These are phyloP conservation scores for Eleginops maclovinus DNA, from an alignment of 2,113 vertebrate species.

Conservation along the genomic window DNA sequence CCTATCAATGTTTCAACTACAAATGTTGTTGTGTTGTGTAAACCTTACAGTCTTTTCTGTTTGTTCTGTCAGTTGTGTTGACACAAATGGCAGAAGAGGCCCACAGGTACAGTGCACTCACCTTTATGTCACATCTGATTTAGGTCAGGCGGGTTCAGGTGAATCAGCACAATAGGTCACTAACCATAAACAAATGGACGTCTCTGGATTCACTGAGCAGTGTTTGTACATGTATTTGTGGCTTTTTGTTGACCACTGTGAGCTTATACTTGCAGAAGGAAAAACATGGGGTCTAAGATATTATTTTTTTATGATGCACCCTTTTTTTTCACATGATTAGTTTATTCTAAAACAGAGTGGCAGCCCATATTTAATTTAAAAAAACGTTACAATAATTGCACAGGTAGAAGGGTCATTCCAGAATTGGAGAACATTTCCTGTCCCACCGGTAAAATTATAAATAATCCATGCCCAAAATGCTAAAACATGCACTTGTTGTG, in stretches of 20 bases:
- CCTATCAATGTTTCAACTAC: neutral
- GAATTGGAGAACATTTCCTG: no score
- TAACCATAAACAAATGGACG: constrained; percentile 47
- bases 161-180: constrained; percentile 54
- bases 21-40: constrained; percentile 4
- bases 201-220: constrained; percentile 23
- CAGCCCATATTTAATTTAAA: no score
- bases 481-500: no score
- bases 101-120: constrained; percentile 69
- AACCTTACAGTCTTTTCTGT: constrained; percentile 29
- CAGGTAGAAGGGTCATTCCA: no score
- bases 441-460: no score
- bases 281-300: neutral
- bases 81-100: constrained; percentile 66
- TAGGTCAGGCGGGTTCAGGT: constrained; percentile 52
- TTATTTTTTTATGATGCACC: neutral
- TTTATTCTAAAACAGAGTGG: neutral
- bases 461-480: no score
- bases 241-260: neutral
- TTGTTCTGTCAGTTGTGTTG: constrained; percentile 35
- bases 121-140: constrained; percentile 78
- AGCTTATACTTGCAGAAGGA: neutral
- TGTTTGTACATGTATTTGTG: constrained; percentile 10
- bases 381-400: neutral
- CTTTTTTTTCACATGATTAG: neutral